These are phyloP conservation scores for Mythimna pallens DNA, from an alignment of 2,888 invertebrate genomes.

Conservation along the genomic window DNA sequence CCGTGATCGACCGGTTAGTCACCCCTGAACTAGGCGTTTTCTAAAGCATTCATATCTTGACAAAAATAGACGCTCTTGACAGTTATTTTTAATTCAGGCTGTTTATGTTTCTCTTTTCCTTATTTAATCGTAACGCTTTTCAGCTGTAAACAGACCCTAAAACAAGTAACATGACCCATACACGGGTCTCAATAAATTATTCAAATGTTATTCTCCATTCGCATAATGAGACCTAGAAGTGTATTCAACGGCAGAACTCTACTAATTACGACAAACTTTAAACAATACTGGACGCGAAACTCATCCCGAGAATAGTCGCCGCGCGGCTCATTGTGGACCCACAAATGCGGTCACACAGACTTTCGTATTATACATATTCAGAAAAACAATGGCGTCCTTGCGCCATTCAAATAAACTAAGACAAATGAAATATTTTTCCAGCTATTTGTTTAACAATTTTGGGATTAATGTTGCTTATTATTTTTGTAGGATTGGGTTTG, in stretches of 20 bases:
- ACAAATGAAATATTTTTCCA: constrained; percentile 84
- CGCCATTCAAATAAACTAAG: constrained; percentile 85
- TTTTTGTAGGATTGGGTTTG: not conserved
- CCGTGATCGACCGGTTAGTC: no score
- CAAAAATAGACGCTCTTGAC: not conserved
- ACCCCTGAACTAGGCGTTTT: not conserved
- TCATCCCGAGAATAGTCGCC: constrained; percentile 87
- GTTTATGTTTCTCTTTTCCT: not conserved
- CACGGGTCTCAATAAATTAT: constrained; percentile 60
- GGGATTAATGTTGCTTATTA: constrained; percentile 14
- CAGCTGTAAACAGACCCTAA: not conserved
- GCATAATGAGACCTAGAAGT: constrained; percentile 86
- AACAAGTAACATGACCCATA: constrained; percentile 34
- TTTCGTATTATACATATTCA: constrained; percentile 88
- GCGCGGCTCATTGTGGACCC: constrained; percentile 85
- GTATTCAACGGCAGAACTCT: constrained; percentile 86
- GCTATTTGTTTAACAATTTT: constrained; percentile 51
- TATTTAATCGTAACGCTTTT: not conserved
- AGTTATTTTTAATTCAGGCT: not conserved
- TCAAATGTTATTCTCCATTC: constrained; percentile 71
- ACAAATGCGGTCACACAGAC: constrained; percentile 89
- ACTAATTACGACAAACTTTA: constrained; percentile 90
- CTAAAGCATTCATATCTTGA: not conserved
- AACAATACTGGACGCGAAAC: constrained; percentile 90
- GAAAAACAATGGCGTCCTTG: constrained; percentile 87